These are phyloP conservation scores for Pipa parva DNA, from an alignment of 2,113 vertebrate species.

Conservation along the genomic window DNA sequence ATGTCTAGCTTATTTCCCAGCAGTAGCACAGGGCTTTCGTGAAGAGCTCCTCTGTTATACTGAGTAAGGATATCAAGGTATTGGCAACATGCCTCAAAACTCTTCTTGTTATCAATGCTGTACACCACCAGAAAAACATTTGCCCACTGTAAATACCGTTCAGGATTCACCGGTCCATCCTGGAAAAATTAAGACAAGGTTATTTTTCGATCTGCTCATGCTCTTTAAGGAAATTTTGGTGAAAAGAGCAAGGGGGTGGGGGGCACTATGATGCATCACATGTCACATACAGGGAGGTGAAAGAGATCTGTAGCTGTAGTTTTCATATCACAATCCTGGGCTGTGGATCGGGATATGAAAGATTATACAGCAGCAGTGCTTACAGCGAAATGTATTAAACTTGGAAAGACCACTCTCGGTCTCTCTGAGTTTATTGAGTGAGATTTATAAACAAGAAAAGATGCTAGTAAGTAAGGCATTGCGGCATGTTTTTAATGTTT, in stretches of 20 bases:
- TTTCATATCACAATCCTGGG: too few relatives aligned
- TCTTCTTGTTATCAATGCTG: conserved; percentile 72
- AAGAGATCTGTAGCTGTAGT: too few relatives aligned
- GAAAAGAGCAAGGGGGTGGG: too few relatives aligned
- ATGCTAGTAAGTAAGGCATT: too few relatives aligned
- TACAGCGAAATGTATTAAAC: too few relatives aligned
- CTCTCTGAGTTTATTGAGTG: too few relatives aligned
- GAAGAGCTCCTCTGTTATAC: conserved; percentile 62
- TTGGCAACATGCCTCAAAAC: conserved; percentile 71
- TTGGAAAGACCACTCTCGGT: too few relatives aligned
- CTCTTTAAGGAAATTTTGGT: too few relatives aligned
- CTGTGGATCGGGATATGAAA: too few relatives aligned
- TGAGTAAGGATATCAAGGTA: conserved; percentile 72
- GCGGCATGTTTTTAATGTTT: too few relatives aligned
- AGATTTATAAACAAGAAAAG: too few relatives aligned
- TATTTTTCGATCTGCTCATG: neutral
- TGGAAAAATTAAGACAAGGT: conserved; percentile 33
- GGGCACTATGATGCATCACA: neutral
- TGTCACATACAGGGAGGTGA: neutral
- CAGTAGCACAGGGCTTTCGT: conserved; percentile 64
- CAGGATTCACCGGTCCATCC: conserved; percentile 76
- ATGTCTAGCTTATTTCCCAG: conserved; percentile 91
- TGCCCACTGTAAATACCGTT: conserved; percentile 84
- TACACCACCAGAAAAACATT: conserved; percentile 80
- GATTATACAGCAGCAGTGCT: too few relatives aligned